These are phyloP conservation scores for Platysteira castanea DNA, from an alignment of 2,113 vertebrate genomes.

Conservation along the genomic window DNA sequence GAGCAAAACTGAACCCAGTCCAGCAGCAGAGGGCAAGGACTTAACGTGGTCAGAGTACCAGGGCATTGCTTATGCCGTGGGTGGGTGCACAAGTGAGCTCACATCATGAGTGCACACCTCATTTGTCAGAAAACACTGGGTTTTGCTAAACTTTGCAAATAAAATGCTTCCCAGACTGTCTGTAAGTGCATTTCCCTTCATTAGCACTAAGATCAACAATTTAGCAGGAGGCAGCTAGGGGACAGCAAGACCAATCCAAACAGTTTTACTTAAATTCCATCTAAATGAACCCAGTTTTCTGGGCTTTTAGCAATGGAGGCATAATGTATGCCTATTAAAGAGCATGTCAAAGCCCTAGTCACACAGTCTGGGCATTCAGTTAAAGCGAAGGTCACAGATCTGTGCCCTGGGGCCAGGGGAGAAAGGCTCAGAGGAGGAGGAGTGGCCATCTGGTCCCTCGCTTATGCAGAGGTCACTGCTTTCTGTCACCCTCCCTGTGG, in stretches of 20 bases:
- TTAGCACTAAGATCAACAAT: slow-evolving; percentile 51
- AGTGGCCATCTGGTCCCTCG: slow-evolving; percentile 82
- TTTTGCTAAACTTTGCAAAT: not conserved
- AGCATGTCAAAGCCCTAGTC: slow-evolving; percentile 59
- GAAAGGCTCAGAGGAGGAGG: slow-evolving; percentile 72
- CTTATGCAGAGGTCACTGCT: slow-evolving; percentile 86
- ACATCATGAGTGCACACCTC: not conserved
- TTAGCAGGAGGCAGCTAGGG: slow-evolving; percentile 26
- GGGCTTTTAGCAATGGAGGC: slow-evolving; percentile 17
- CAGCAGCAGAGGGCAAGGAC: not conserved
- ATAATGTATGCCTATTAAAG: slow-evolving; percentile 58
- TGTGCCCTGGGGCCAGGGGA: slow-evolving; percentile 76
- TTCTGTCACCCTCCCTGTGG: slow-evolving; percentile 73
- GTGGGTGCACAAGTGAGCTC: not conserved
- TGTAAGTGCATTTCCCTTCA: slow-evolving; percentile 5
- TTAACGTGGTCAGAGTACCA: fast-evolving
- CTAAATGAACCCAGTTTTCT: slow-evolving; percentile 46
- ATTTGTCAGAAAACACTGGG: not conserved
- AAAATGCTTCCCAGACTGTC: not conserved
- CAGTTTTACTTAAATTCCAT: slow-evolving; percentile 57
- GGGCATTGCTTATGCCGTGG: not conserved
- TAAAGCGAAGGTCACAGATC: slow-evolving; percentile 61
- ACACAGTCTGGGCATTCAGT: slow-evolving; percentile 60
- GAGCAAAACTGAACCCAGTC: not conserved
- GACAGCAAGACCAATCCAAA: slow-evolving; percentile 53